A percentile compares a stretch with the other conserved stretches of the same genome.
These are phyloP conservation scores for Poeciliopsis occidentalis DNA, from an alignment of 2,113 vertebrate species.

Conservation along the genomic window DNA sequence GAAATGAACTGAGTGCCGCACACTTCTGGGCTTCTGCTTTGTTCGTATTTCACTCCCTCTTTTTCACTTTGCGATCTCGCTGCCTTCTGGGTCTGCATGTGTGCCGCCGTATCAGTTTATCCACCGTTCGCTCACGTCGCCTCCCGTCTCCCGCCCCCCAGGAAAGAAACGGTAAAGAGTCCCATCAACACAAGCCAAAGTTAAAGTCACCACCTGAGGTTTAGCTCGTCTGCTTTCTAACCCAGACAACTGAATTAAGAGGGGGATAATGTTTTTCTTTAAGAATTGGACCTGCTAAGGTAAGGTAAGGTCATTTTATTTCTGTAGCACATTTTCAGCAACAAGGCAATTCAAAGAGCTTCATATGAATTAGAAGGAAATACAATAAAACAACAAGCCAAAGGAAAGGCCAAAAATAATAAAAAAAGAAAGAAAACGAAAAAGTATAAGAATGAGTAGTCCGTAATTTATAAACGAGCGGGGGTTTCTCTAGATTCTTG, in stretches of 20 bases:
- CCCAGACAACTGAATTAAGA: slow-evolving; percentile 34
- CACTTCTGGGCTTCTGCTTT: slow-evolving; percentile 52
- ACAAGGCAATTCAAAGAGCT: too few species aligned
- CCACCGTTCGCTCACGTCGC: background rate
- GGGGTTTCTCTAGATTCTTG: too few species aligned
- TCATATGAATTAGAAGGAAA: too few species aligned
- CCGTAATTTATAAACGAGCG: too few species aligned
- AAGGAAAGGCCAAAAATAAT: too few species aligned
- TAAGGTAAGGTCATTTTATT: too few species aligned
- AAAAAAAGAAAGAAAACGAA: too few species aligned
- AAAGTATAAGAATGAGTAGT: too few species aligned
- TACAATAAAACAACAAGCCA: too few species aligned
- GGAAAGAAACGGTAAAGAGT: slow-evolving; percentile 24
- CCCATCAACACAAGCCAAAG: slow-evolving; percentile 58
- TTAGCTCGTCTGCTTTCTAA: slow-evolving; percentile 35
- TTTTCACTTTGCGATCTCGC: slow-evolving; percentile 37
- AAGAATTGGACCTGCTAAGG: slow-evolving; percentile 26
- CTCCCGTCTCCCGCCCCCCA: slow-evolving; percentile 32
- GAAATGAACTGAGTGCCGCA: slow-evolving; percentile 60
- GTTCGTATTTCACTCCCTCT: slow-evolving; percentile 1
- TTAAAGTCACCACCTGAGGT: slow-evolving; percentile 48
- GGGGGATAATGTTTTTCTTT: slow-evolving; percentile 25
- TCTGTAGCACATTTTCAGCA: too few species aligned
- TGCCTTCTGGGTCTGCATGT: slow-evolving; percentile 14
- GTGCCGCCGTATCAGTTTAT: slow-evolving; percentile 29